Base-by-base conservation (phyloP, 64 coral and sea anemone species). In the Montipora sp. region DNA sequence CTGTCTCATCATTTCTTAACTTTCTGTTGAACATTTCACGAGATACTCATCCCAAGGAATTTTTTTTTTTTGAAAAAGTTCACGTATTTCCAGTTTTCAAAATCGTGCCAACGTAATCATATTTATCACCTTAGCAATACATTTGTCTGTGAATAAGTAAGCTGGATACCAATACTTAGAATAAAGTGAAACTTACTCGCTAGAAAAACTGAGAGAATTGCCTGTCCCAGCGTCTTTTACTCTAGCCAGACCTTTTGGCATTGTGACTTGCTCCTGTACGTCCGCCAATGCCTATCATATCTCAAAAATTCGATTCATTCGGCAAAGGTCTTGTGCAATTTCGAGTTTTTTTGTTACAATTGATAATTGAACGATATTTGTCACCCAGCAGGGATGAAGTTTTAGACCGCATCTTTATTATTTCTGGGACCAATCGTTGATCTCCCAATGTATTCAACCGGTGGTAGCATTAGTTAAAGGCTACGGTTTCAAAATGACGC, bases 321-420 rank as follows among this genome's bases (percentile, higher is more conserved):
- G 36, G 75, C 4, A 4, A 13, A 78, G 59, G 12, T 16, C 14
- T 50, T 51, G 3, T 27, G 65, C 68, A 18, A 84, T 50, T 50
- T 47, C 82, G 48, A 70, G 47, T 45, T 47, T 47, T 50, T 67
- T 70, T 59, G 63, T 85, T 15, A 8, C 68, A 24, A 20, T 71
- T 78, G 44, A 76, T 70, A 85, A 85, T 72, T 85, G 82, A 5
- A 46, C 65, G 63, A 49, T 68, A 85, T 72, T 85, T 85, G 73
- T 48, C 61, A 13, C 82, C 3, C 82, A 85, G 82, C 65, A 72
- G 82, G 82, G 11, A 85, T 45, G 18, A 46, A n/a, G 46, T 71
- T 85, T 68, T 85, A 48, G 43, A 49, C 60, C 47, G n/a, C 16
- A 48, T 23, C 7, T 84, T 67, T 70, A 80, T 59, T 80, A 61